Evolutionary conservation across 2,113 vertebrate genomes (phyloP).

Genomic region (Rhinopomastus cyanomelas): DNA sequence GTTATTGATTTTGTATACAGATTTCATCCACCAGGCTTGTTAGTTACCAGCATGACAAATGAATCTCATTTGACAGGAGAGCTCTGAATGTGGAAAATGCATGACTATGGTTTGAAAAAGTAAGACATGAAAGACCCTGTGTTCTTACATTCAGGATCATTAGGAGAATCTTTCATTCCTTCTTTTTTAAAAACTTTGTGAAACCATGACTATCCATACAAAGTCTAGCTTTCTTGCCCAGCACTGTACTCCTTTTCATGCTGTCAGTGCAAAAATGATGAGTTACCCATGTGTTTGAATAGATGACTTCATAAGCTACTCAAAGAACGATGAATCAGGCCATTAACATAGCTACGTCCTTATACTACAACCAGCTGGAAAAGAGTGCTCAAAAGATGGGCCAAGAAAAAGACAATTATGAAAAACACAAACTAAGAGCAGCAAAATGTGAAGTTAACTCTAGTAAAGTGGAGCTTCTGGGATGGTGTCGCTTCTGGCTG

Average conservation of each 20-base stretch:
- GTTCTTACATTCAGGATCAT: neutral
- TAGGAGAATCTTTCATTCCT: neutral
- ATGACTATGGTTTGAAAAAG: neutral
- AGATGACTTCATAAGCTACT: slow-evolving; percentile 34
- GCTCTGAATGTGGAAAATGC: neutral
- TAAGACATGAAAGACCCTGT: neutral
- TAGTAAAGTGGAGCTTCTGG: neutral
- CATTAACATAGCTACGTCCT: slow-evolving; percentile 2
- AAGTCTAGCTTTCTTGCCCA: slow-evolving; percentile 34
- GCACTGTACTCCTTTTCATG: slow-evolving; percentile 32
- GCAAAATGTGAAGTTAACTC: neutral
- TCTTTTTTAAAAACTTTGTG: neutral
- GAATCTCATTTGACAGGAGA: slow-evolving; percentile 1
- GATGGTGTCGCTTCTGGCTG: neutral
- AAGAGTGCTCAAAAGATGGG: neutral
- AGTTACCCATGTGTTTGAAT: slow-evolving; percentile 27
- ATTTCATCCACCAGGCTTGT: neutral
- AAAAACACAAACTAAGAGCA: neutral
- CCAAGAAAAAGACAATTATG: neutral
- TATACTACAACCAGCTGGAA: neutral
- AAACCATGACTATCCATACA: neutral
- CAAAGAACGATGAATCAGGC: slow-evolving; percentile 11
- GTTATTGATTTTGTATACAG: slow-evolving; percentile 13
- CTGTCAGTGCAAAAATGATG: slow-evolving; percentile 13
- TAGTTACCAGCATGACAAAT: slow-evolving; percentile 14